phyloP scores from a whole-genome alignment of 2,113 vertebrate genomes.

The Ceratotherium simum region DNA sequence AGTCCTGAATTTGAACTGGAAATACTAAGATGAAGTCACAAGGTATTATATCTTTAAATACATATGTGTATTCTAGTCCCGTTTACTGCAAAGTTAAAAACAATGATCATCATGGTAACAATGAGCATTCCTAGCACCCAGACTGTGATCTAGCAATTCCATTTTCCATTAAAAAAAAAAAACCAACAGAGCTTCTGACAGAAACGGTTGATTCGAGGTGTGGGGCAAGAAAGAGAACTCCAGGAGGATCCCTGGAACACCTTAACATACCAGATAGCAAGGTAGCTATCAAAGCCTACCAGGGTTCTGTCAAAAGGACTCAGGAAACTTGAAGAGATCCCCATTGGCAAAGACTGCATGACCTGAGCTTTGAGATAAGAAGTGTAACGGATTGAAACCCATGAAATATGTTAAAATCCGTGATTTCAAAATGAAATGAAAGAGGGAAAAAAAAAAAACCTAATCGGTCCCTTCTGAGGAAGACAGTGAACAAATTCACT shows the following conservation, averaged over 20 bases:
- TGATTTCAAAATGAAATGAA: constrained; percentile 3
- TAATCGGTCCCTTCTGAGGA: neutral
- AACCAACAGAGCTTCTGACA: neutral
- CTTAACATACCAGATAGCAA: neutral
- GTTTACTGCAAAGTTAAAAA: neutral
- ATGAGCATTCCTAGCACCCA: neutral
- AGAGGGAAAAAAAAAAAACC: no score
- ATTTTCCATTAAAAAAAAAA: neutral
- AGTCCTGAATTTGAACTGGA: neutral
- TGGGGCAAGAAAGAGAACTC: neutral
- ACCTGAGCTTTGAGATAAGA: neutral
- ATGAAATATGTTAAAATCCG: neutral
- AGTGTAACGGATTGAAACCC: neutral
- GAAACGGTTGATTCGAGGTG: neutral
- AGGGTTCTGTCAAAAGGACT: neutral
- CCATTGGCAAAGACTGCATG: neutral
- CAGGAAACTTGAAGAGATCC: neutral
- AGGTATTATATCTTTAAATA: neutral
- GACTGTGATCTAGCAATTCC: neutral
- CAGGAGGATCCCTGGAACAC: neutral
- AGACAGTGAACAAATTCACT: neutral
- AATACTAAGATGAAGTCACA: constrained; percentile 24
- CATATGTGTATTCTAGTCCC: neutral
- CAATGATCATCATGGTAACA: neutral
- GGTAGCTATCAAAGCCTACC: neutral